Evolutionary conservation across 2,888 invertebrate species (phyloP).

Genomic region (Cordilura impudica): DNA sequence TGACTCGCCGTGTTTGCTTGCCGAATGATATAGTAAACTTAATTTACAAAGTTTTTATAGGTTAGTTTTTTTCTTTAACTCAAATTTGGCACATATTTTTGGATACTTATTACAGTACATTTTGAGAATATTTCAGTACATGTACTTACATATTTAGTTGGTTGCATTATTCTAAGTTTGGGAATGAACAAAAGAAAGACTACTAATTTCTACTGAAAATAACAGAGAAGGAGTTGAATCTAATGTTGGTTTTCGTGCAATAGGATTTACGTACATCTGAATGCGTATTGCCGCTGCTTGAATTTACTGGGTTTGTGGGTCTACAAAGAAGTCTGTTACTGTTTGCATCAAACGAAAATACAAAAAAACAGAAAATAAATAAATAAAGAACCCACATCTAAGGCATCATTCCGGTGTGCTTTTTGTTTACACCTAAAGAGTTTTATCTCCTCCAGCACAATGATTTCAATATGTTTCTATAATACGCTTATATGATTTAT

Average conservation of each 20-base stretch:
- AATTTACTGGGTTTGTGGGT: not conserved
- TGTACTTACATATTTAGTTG: not conserved
- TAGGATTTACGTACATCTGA: slow-evolving; percentile 29
- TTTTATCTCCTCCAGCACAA: slow-evolving; percentile 37
- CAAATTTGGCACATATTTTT: no score
- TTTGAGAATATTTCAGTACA: no score
- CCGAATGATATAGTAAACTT: no score
- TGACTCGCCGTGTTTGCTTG: no score
- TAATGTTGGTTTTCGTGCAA: slow-evolving; percentile 22
- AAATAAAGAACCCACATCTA: not conserved
- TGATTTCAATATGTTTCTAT: slow-evolving; percentile 43
- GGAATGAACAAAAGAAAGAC: not conserved
- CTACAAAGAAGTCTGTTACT: not conserved
- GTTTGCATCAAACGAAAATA: slow-evolving; percentile 1
- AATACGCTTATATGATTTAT: slow-evolving; percentile 44
- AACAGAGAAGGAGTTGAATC: slow-evolving; percentile 8
- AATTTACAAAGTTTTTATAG: no score
- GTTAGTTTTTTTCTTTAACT: no score
- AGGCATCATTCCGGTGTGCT: slow-evolving; percentile 24
- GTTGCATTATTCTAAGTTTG: not conserved
- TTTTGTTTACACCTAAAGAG: slow-evolving; percentile 38
- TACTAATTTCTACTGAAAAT: not conserved
- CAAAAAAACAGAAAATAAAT: not conserved
- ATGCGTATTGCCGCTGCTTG: not conserved
- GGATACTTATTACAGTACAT: no score